These are phyloP conservation scores for Philereme vetulata DNA, from an alignment of 2,888 invertebrate species.

Conservation along the genomic window DNA sequence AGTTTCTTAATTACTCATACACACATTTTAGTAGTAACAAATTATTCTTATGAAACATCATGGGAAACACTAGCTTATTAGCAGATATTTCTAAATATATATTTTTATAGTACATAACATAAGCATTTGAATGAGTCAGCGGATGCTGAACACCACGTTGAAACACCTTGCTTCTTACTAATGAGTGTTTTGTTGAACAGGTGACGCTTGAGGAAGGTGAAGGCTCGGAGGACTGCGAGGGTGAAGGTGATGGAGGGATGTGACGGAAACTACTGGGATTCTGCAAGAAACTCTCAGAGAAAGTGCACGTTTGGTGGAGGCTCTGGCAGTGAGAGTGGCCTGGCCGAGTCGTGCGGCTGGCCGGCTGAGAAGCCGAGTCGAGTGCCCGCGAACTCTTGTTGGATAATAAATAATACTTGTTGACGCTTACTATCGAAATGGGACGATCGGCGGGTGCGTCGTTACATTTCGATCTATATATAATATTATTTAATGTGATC, in stretches of 20 bases:
- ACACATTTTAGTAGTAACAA: neutral
- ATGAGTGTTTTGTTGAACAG: constrained; percentile 61
- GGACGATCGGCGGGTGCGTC: constrained; percentile 66
- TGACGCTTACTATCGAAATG: constrained; percentile 81
- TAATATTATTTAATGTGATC: constrained; percentile 77
- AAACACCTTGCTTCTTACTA: constrained; percentile 3
- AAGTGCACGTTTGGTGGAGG: constrained; percentile 95
- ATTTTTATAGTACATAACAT: too few relatives aligned
- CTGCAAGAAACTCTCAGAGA: constrained; percentile 95
- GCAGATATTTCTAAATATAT: neutral
- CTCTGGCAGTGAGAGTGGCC: constrained; percentile 85
- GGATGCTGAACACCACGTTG: too few relatives aligned
- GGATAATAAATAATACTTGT: constrained; percentile 73
- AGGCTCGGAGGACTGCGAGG: constrained; percentile 85
- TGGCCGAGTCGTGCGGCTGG: constrained; percentile 41
- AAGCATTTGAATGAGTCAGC: too few relatives aligned
- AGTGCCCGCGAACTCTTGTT: constrained; percentile 49
- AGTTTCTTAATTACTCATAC: constrained; percentile 45
- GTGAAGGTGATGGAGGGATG: constrained; percentile 88
- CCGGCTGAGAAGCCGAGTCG: constrained; percentile 30
- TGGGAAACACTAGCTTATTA: neutral
- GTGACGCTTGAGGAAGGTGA: constrained; percentile 95
- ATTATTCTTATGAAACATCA: neutral
- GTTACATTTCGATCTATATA: constrained; percentile 72
- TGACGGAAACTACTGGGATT: constrained; percentile 97